Evolutionary conservation across 2,113 vertebrate genomes (phyloP).

Genomic region (Nycticryphes semicollaris): DNA sequence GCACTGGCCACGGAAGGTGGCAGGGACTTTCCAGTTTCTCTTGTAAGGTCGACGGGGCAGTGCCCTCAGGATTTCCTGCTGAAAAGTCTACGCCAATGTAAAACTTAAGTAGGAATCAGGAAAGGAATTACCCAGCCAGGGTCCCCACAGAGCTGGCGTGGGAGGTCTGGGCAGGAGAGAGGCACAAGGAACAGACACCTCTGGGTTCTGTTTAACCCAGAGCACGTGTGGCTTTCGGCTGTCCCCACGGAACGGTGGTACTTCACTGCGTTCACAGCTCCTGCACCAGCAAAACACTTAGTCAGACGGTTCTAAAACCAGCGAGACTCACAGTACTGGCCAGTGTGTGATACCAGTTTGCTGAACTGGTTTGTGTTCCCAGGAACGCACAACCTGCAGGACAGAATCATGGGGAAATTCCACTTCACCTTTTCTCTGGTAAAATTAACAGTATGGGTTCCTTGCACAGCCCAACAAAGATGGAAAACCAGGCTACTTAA

Average conservation of each 20-base stretch:
- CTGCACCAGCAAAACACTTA: not conserved
- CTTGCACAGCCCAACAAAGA: not conserved
- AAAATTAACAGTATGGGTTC: not conserved
- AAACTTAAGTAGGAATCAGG: not conserved
- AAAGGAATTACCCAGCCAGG: rapidly evolving
- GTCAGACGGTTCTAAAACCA: not conserved
- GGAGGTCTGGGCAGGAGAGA: not conserved
- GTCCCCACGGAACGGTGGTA: rapidly evolving
- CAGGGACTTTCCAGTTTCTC: not conserved
- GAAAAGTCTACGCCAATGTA: rapidly evolving
- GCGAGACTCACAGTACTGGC: not conserved
- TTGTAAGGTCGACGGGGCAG: not conserved
- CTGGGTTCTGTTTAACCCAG: too few relatives aligned
- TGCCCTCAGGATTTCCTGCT: not conserved
- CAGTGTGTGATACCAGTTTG: rapidly evolving
- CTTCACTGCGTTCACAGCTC: rapidly evolving
- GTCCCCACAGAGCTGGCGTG: not conserved
- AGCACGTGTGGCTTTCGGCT: rapidly evolving
- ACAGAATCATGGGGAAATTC: not conserved
- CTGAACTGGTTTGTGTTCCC: not conserved
- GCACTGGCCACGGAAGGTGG: rapidly evolving
- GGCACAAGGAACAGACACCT: not conserved
- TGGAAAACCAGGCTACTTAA: not conserved
- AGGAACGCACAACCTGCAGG: not conserved
- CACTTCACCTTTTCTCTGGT: not conserved